Evolutionary conservation across 2,888 invertebrate genomes (phyloP).

Genomic region (Barypeithes pellucidus): DNA sequence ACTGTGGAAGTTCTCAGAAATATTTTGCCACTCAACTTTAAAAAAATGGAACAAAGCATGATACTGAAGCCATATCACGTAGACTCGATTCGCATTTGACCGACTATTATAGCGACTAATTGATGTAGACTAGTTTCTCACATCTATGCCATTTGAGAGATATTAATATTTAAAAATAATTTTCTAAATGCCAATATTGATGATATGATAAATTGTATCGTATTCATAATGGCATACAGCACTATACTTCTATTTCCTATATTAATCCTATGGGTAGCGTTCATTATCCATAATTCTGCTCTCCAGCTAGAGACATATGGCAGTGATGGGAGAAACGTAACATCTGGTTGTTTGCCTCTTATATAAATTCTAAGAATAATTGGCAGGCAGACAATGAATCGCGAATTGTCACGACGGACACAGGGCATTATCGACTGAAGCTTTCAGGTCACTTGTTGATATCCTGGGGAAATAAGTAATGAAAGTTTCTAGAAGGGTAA

Average conservation of each 20-base stretch:
- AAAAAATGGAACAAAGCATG: no score
- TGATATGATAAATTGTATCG: no score
- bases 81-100: no score
- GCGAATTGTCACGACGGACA: background rate
- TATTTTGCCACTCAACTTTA: no score
- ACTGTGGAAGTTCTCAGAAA: no score
- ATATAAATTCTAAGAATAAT: slow-evolving; percentile 40
- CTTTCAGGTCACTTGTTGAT: background rate
- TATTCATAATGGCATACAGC: slow-evolving; percentile 39
- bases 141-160: no score
- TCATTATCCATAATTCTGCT: slow-evolving; percentile 19
- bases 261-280: slow-evolving; percentile 44
- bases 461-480: background rate
- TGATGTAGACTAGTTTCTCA: no score
- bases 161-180: no score
- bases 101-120: no score
- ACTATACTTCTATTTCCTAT: slow-evolving; percentile 39
- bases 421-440: background rate
- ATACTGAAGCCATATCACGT: no score
- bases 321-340: slow-evolving; percentile 44
- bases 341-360: slow-evolving; percentile 44
- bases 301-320: slow-evolving; percentile 34
- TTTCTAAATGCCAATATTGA: no score
- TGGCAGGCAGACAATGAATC: slow-evolving; percentile 35
- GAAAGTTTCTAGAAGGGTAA: no score